Base-by-base conservation (phyloP, 2,113 vertebrate genomes). In the Uria aalge region DNA sequence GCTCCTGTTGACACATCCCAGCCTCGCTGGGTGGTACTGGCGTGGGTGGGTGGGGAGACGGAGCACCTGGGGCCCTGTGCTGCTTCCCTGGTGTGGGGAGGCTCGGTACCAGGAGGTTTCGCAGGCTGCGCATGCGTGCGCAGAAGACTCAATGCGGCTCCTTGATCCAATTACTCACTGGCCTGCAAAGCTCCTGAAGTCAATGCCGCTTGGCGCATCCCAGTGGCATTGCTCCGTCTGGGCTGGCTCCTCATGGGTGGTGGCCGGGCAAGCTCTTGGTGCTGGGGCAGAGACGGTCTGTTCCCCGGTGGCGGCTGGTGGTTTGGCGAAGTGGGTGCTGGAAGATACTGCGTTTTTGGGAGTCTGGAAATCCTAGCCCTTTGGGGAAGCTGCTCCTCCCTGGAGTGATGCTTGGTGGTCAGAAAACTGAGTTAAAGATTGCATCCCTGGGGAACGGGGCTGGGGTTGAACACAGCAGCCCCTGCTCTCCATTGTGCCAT, bases 121-220 rank as follows among this genome's bases (percentile, higher is more conserved):
- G 0, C 0, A 2, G 69, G 56, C 48, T 43, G 11, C 0, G 2
- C 38, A 10, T 3, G 27, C 5, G 0, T 34, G 74, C 3, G 9
- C 47, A 4, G 41, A 17, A 41, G n/a, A 7, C 34, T 83, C 59
- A 6, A 0, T 72, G 83, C 6, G 1, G 76, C 36, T 94, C 24
- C 74, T 92, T 21, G 62, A 72, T 68, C 62, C 71, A 48, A 2
- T 93, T 89, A 52, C 53, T 86, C 59, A 43, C 68, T 71, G 76
- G 85, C 68, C 29, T 89, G 68, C 79, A 19, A 23, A 72, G 64
- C 53, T 78, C 12, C 18, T 0, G 1, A 59, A 55, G 53, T 23
- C 0, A 21, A 5, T 74, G 86, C 26, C 0, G 2, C 67, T 73
- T 56, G 57, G 53, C 1, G 9, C 27, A 16, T 73, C 79, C 83